These are phyloP conservation scores for Bovichtus diacanthus DNA, from an alignment of 2,797 vertebrate genomes.

Conservation along the genomic window DNA sequence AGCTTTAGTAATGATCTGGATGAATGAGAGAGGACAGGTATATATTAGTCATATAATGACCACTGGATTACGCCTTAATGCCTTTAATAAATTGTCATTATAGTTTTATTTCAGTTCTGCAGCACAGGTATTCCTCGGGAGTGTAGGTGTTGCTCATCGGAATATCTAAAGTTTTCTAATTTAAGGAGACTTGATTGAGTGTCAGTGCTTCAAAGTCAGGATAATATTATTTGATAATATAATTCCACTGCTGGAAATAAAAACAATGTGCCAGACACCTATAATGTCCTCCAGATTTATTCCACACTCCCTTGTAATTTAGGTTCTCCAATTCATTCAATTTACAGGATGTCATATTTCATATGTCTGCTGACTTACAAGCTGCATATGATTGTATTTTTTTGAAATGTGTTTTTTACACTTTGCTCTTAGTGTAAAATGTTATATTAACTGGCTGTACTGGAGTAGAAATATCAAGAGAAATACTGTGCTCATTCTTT, in stretches of 20 bases:
- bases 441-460: background rate
- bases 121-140: conserved; percentile 15
- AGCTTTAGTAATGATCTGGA: conserved; percentile 42
- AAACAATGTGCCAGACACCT: background rate
- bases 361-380: background rate
- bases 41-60: conserved; percentile 42
- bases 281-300: conserved; percentile 22
- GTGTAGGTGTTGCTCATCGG: background rate
- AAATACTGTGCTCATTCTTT: background rate
- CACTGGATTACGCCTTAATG: conserved; percentile 42
- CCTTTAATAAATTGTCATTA: conserved; percentile 57
- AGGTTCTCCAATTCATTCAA: background rate
- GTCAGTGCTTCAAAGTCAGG: background rate
- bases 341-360: background rate
- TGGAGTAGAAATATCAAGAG: background rate
- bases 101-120: conserved; percentile 44
- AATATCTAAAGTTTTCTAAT: conserved; percentile 22
- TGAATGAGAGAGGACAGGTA: conserved; percentile 34
- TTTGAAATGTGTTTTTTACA: background rate
- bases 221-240: background rate
- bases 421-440: background rate
- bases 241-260: conserved; percentile 16
- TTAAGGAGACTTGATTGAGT: conserved; percentile 2
- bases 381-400: conserved; percentile 23
- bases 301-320: conserved; percentile 3